Percentiles rank a stretch among this genome's conserved stretches.
Conservation (phyloP, 2,888 invertebrate genomes). For the Pollenia amentaria region DNA sequence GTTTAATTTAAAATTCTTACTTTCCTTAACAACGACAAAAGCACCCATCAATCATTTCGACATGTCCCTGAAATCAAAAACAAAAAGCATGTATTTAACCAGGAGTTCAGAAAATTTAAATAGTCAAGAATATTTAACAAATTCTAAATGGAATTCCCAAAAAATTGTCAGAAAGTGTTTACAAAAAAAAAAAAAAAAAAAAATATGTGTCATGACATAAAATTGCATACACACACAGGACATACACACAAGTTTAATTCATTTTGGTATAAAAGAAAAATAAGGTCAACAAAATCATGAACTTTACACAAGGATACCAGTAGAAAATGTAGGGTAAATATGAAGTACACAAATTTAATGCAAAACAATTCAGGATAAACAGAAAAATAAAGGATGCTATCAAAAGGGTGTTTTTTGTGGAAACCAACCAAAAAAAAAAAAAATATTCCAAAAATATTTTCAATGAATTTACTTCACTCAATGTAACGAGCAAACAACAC, state of each 20-base stretch:
- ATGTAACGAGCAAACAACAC: background rate
- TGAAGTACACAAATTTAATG: constrained; percentile 3
- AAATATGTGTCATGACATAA: constrained; percentile 62
- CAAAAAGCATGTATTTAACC: constrained; percentile 81
- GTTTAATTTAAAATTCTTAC: constrained; percentile 12
- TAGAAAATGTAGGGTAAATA: constrained; percentile 71
- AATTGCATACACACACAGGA: background rate
- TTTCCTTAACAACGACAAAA: constrained; percentile 40
- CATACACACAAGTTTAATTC: background rate
- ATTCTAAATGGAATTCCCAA: constrained; percentile 18
- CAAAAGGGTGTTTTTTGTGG: background rate
- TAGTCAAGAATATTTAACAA: background rate
- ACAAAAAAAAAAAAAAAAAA: background rate
- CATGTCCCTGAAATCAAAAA: constrained; percentile 83
- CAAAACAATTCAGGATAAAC: background rate
- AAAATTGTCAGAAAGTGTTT: background rate
- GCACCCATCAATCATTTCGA: constrained; percentile 67
- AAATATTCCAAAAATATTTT: constrained; percentile 3
- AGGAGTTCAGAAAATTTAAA: constrained; percentile 78
- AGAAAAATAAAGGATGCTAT: background rate
- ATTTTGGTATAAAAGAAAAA: constrained; percentile 37
- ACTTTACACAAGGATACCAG: constrained; percentile 73
- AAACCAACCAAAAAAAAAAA: background rate
- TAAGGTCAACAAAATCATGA: constrained; percentile 73
- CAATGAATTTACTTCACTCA: constrained; percentile 20